These are phyloP conservation scores for Eupithecia tripunctaria DNA, from an alignment of 2,888 invertebrate genomes.

Conservation along the genomic window DNA sequence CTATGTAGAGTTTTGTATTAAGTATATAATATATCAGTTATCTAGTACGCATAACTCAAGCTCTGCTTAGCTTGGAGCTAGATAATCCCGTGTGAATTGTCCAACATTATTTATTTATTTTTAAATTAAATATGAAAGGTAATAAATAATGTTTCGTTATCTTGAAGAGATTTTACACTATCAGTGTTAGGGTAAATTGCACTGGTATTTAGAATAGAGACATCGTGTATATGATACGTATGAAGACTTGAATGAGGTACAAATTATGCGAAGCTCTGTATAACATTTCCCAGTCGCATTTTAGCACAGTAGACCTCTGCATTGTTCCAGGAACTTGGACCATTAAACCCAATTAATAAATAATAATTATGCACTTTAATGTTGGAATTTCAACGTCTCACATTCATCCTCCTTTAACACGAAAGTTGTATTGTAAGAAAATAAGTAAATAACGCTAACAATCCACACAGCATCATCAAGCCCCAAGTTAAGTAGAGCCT, in stretches of 20 bases:
- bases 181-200: conserved; percentile 18
- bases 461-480: background rate
- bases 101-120: no score
- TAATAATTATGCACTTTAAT: background rate
- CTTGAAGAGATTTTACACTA: conserved; percentile 13
- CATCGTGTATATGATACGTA: background rate
- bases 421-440: background rate
- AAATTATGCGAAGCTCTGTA: conserved; percentile 1
- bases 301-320: background rate
- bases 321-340: background rate
- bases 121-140: no score
- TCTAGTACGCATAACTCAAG: no score
- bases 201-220: conserved; percentile 11
- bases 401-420: background rate
- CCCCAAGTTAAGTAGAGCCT: background rate
- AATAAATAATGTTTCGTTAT: conserved; percentile 20
- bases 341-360: background rate
- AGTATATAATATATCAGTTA: no score
- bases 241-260: background rate
- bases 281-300: background rate
- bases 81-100: no score
- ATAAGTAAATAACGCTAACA: background rate
- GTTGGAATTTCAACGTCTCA: background rate
- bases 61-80: no score
- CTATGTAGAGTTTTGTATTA: no score